These are phyloP conservation scores for Diadema setosum DNA, from an alignment of 35 echinoderm and acorn worm genomes.

Conservation along the genomic window DNA sequence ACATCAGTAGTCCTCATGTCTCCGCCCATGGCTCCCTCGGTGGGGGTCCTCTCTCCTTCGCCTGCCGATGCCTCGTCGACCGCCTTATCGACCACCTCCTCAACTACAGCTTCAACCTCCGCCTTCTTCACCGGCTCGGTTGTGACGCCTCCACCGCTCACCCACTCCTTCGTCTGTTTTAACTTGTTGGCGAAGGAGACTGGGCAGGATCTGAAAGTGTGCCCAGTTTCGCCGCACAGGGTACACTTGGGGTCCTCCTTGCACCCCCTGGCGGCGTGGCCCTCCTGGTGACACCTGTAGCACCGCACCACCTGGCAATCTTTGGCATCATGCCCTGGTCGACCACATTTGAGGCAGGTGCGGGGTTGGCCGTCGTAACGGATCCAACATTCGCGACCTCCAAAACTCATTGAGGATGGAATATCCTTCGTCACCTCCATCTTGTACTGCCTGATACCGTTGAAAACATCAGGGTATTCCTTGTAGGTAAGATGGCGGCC, in stretches of 20 bases:
- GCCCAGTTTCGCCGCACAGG: background rate
- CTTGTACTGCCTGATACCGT: slow-evolving; percentile 5
- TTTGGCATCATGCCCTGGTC: background rate
- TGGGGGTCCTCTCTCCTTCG: background rate
- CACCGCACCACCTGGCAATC: background rate
- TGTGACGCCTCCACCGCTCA: background rate
- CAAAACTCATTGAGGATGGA: background rate
- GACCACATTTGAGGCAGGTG: slow-evolving; percentile 27
- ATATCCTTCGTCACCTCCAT: background rate
- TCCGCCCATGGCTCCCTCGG: background rate
- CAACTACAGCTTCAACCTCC: background rate
- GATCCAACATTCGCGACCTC: slow-evolving; percentile 8
- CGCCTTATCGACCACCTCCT: background rate
- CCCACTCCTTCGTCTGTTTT: background rate
- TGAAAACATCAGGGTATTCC: slow-evolving; percentile 12
- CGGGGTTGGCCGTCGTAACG: slow-evolving; percentile 21
- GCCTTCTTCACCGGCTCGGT: background rate
- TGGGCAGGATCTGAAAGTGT: background rate
- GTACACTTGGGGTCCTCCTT: background rate
- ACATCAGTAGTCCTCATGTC: background rate
- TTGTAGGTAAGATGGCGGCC: background rate
- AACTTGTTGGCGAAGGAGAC: slow-evolving; percentile 7
- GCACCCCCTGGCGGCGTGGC: background rate
- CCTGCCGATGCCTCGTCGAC: background rate
- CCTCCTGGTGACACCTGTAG: slow-evolving; percentile 11